These are phyloP conservation scores for Panthera tigris DNA, from an alignment of 2,113 vertebrate species.

Conservation along the genomic window DNA sequence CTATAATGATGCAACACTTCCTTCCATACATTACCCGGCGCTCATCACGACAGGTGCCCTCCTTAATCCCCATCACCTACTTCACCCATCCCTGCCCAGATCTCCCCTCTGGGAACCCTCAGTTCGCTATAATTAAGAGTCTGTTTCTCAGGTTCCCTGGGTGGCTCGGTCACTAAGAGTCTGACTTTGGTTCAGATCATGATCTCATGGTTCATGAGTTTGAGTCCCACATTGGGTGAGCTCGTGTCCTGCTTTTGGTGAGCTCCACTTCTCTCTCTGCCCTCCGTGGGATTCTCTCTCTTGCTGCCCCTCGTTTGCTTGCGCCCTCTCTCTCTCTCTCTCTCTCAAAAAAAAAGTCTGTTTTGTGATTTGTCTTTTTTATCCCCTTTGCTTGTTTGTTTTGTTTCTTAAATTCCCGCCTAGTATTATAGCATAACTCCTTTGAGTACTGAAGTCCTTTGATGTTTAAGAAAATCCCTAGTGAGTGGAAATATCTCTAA, in stretches of 20 bases:
- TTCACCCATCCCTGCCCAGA: not conserved
- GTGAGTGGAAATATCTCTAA: not conserved
- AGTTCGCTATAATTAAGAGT: not conserved
- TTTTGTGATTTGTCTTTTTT: not conserved
- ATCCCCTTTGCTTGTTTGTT: not conserved
- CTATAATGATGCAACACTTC: not conserved
- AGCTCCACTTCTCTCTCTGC: too few relatives aligned
- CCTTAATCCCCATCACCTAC: not conserved
- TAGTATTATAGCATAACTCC: not conserved
- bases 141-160: too few relatives aligned
- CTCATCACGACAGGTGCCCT: not conserved
- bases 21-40: not conserved
- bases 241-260: too few relatives aligned
- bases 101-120: not conserved
- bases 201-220: too few relatives aligned
- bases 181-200: too few relatives aligned
- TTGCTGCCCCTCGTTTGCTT: too few relatives aligned
- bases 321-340: too few relatives aligned
- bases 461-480: conserved; percentile 10
- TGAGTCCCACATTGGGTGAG: too few relatives aligned
- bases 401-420: not conserved
- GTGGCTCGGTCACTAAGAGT: too few relatives aligned
- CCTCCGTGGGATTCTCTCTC: too few relatives aligned
- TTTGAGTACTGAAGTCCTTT: not conserved
- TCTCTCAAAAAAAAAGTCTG: not conserved